Base-by-base conservation (phyloP, 1,140 invertebrate genomes). In the Lucilia cuprina region DNA sequence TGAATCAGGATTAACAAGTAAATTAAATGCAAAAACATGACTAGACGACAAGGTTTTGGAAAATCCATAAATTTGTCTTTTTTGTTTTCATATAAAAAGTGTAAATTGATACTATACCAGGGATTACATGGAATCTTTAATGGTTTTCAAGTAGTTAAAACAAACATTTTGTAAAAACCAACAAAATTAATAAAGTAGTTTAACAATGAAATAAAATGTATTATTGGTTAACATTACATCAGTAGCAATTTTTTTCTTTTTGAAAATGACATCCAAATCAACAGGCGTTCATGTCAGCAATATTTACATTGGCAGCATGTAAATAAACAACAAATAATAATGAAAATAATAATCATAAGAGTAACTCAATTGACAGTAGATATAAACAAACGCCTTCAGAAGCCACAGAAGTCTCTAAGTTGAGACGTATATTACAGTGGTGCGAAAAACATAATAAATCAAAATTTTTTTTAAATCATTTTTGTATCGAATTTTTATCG, bases 261-360 rank as follows among this genome's bases (percentile, higher is more conserved):
- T 30, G 25, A 30, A 77, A 41, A 80, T n/a, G 9, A 80, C 12
- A 47, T 12, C 3, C 77, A 80, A 25, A 80, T 0, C 77, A 49
- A 14, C 77, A 80, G 77, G 77, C 77, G 77, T 80, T 80, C 21
- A 49, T 80, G 77, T 80, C 77, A 80, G 47, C 41, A 80, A 49
- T 80, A 49, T 80, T 80, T 49, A 80, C 77, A 14, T 80, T 49
- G 77, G 77, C 77, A 80, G 77, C 77, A 80, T 80, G 77, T 21
- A 80, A 80, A 50, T 80, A 78, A 78, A 78, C 75, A 78, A 78
- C 75, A 47, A 47, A 17, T 30, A 75, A 5, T 13, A 19, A 47
- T 19, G 41, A 78, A 41, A 41, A 41, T 41, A 41, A 41, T 41
- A 41, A 41, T 41, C 41, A 41, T 13, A 41, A 41, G 2, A 41